Evolutionary conservation across 2,888 invertebrate species (phyloP), one percentile per base, ranked within the genome.

Genomic region (Callinectes sapidus): DNA sequence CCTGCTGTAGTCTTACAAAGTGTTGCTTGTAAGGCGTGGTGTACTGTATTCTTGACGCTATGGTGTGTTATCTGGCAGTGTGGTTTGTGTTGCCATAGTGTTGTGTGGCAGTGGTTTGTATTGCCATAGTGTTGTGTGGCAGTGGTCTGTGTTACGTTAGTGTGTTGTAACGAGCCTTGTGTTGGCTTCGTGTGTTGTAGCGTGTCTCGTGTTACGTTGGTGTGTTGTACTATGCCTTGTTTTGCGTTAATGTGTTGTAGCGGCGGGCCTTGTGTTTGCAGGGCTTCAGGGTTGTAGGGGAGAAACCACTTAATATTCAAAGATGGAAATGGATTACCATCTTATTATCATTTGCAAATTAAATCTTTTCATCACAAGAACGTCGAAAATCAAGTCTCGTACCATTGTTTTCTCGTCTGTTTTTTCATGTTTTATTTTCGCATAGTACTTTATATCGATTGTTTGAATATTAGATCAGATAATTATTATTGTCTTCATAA

Each of bases 311-410:
- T 28, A 71, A 2, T 28, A 71, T 71, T 71, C 71, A 71, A 28
- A n/a, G 28, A 71, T 71, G 71, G 71, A 71, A 71, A 71, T 71
- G 28, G 23, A 71, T 71, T 28, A 71, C 71, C 71, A 71, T 71
- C n/a, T 71, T 71, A 71, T 71, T 71, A 71, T 10, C 71, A 71
- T 28, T 23, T 71, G 71, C 71, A 71, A 71, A 71, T 71, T 71
- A 71, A 10, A 71, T 71, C 71, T n/a, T 71, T 71, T n/a, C 71
- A 61, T 61, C 61, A 18, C 61, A 61, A 16, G 18, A 48, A 2
- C 48, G 48, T 61, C 1, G 61, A 23, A 61, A 61, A 61, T 61
- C 18, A 61, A 48, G 48, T 61, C 61, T 2, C 61, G 23, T 18
- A 0, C 23, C 18, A 61, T 61, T 61, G 18, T 61, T 61, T 61